These are phyloP conservation scores for Girardinus metallicus DNA, from an alignment of 2,797 vertebrate species.

Conservation along the genomic window DNA sequence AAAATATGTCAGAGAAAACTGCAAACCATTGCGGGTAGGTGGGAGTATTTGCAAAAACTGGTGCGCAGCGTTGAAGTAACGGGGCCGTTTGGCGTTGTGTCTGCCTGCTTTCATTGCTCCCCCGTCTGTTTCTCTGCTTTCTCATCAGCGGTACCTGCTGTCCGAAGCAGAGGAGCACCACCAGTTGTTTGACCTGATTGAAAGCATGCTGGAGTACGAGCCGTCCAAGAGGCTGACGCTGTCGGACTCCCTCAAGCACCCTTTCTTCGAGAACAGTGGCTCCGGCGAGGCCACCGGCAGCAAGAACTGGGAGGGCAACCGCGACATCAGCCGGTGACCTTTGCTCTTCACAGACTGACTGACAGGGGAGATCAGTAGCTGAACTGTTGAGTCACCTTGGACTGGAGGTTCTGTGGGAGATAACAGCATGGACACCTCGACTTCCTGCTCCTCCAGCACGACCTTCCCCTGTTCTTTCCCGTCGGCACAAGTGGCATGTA, in stretches of 20 bases:
- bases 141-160: slow-evolving; percentile 89
- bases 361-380: slow-evolving; percentile 39
- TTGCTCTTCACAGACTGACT: slow-evolving; percentile 48
- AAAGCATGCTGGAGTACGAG: slow-evolving; percentile 97
- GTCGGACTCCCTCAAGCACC: slow-evolving; percentile 90
- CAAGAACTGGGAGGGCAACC: slow-evolving; percentile 92
- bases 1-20: slow-evolving; percentile 97
- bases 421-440: slow-evolving; percentile 64
- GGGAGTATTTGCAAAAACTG: neutral
- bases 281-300: slow-evolving; percentile 66
- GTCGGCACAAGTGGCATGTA: slow-evolving; percentile 46
- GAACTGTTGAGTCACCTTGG: slow-evolving; percentile 34
- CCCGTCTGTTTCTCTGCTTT: neutral
- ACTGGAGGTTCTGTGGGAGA: slow-evolving; percentile 21
- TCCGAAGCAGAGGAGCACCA: slow-evolving; percentile 95
- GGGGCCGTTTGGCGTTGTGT: neutral
- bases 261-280: slow-evolving; percentile 85
- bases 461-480: slow-evolving; percentile 36
- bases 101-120: neutral
- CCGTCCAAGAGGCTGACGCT: slow-evolving; percentile 90
- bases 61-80: neutral
- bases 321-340: slow-evolving; percentile 98
- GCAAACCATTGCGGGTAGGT: slow-evolving; percentile 94
- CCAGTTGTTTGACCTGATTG: slow-evolving; percentile 95
- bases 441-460: slow-evolving; percentile 27